Base-by-base conservation (phyloP, 2,797 vertebrate species). In the Oophaga sylvatica region DNA sequence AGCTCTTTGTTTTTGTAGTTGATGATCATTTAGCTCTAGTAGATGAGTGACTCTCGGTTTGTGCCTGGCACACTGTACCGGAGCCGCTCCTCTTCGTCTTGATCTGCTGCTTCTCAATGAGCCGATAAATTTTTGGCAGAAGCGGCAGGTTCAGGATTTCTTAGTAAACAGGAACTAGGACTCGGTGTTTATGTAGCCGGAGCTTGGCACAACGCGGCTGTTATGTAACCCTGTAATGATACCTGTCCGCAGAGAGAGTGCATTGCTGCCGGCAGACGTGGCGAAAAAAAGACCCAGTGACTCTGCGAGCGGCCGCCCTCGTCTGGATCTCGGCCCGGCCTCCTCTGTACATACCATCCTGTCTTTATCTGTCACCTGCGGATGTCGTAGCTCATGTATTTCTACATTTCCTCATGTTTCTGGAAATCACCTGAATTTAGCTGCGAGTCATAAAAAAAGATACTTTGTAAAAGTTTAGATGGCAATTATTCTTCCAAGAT, bases 201-300 rank as follows among this genome's bases (percentile, higher is more conserved):
- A 1, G 22, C 71, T 75, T 65, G 83, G 83, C 56, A 75, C 68
- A 19, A 31, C 0, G 19, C 71, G 1, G n/a, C 20, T 1, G 15
- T 85, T 85, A 85, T 85, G 73, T 85, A 85, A 85, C 73, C 0
- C 4, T 75, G 71, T 63, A 63, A 77, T 48, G 41, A 26, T 65
- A 62, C 65, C 67, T 71, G 65, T 71, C 82, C 41, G 67, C 70
- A 71, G 31, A 48, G 29, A 70, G 59, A 26, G 80, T 29, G 3
- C 26, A 4, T 35, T 13, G 78, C 60, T 80, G 62, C 16, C 17
- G 16, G 31, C 3, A 11, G 78, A 60, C 10, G 57, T 62, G 77
- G 29, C 29, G 15, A 75, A 26, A 12, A 7, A 73, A 20, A 41
- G 35, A 7, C 35, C 19, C 5, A 5, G 3, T 53, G 65, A 29